Conservation (phyloP, 2,888 invertebrate species). For the Drosophila monieri region DNA sequence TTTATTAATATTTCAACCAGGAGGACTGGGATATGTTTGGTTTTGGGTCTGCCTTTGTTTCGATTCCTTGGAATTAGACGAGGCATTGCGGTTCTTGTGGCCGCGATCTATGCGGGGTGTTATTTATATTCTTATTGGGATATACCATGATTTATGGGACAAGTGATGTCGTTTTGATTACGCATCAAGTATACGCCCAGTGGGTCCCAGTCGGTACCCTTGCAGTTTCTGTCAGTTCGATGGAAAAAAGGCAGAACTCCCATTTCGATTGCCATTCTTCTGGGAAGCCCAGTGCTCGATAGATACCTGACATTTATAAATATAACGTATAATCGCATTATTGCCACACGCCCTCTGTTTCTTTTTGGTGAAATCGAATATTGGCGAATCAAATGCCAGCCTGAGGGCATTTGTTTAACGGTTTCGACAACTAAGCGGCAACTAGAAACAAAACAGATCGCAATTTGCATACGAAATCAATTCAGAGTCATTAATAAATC, state of each 20-base stretch:
- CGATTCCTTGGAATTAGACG: constrained; percentile 65
- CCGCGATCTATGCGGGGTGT: constrained; percentile 60
- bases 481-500: constrained; percentile 71
- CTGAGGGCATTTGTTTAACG: constrained; percentile 37
- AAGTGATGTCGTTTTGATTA: constrained; percentile 39
- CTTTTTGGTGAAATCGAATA: constrained; percentile 42
- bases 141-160: constrained; percentile 61
- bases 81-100: constrained; percentile 52
- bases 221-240: constrained; percentile 39
- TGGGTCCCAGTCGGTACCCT: constrained; percentile 7
- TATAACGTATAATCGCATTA: constrained; percentile 58
- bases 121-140: constrained; percentile 51
- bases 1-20: constrained; percentile 61
- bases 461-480: constrained; percentile 67
- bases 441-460: constrained; percentile 37
- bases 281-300: constrained; percentile 41
- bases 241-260: neutral
- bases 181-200: constrained; percentile 39
- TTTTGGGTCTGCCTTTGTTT: constrained; percentile 55
- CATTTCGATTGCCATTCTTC: constrained; percentile 32
- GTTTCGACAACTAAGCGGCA: constrained; percentile 31
- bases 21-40: constrained; percentile 20
- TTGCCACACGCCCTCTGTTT: constrained; percentile 48
- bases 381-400: constrained; percentile 29
- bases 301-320: constrained; percentile 35